A percentile compares a stretch with the other conserved stretches of the same genome.
These are phyloP conservation scores for Dicyrtoma fusca DNA, from an alignment of 2,888 invertebrate genomes.

Conservation along the genomic window DNA sequence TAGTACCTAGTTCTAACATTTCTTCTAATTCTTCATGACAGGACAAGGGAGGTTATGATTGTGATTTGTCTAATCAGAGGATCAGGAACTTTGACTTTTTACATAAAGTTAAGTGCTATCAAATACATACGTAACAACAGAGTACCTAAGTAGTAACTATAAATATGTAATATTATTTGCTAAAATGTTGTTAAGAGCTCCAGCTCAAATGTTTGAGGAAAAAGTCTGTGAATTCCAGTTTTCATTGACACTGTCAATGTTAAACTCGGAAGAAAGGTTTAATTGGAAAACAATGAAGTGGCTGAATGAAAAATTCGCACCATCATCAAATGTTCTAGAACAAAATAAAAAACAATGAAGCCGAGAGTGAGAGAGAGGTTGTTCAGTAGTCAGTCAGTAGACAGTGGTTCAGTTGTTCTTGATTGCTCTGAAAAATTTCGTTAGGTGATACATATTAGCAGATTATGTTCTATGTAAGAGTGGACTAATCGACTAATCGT, in stretches of 20 bases:
- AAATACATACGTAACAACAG: too few species aligned
- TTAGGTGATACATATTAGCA: too few species aligned
- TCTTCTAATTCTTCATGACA: too few species aligned
- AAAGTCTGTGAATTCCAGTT: not conserved
- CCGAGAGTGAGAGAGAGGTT: constrained; percentile 2
- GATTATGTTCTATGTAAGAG: too few species aligned
- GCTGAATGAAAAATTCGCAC: constrained; percentile 5
- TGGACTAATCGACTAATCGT: too few species aligned
- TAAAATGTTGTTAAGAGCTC: not conserved
- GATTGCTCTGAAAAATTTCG: too few species aligned
- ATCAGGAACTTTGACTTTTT: too few species aligned
- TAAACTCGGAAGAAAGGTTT: constrained; percentile 1
- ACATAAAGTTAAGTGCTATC: too few species aligned
- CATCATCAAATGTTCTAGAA: not conserved
- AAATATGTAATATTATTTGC: not conserved
- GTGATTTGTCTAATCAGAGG: not conserved
- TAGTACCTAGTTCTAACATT: too few species aligned
- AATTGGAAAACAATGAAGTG: constrained; percentile 34
- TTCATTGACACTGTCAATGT: constrained; percentile 31
- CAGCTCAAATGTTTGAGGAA: not conserved
- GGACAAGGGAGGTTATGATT: not conserved
- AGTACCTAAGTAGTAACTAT: too few species aligned
- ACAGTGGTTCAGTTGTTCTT: too few species aligned
- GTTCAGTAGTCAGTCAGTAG: too few species aligned
- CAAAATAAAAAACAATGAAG: not conserved